Percentiles rank a stretch among this genome's conserved stretches.
phyloP scores from a whole-genome alignment of 2,797 vertebrate genomes.

The Valencia hispanica region DNA sequence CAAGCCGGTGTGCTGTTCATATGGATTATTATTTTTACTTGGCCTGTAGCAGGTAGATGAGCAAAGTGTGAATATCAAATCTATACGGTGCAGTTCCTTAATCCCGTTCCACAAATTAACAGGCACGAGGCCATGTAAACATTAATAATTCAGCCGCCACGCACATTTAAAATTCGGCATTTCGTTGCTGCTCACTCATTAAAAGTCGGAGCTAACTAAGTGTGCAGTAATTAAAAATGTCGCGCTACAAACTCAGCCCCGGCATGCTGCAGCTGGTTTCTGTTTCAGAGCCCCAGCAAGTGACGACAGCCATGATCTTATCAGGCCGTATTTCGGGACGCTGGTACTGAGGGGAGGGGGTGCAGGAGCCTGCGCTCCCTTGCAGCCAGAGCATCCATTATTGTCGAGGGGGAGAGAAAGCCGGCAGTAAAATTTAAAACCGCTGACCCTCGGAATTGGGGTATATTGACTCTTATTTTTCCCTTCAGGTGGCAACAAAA shows the following conservation, averaged over 20 bases:
- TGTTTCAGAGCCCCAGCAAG: conserved; percentile 7
- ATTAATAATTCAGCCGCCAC: conserved; percentile 12
- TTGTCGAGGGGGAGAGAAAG: conserved; percentile 45
- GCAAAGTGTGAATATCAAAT: conserved; percentile 17
- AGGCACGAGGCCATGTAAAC: background rate
- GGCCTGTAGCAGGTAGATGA: conserved; percentile 15
- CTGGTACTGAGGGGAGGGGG: conserved; percentile 53
- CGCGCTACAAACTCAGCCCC: background rate
- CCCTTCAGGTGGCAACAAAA: conserved; percentile 26
- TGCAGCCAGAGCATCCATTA: conserved; percentile 53
- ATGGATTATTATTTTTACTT: background rate
- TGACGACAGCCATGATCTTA: conserved; percentile 38
- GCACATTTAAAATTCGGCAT: conserved; percentile 7
- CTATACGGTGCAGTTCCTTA: background rate
- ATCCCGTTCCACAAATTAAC: conserved; percentile 17
- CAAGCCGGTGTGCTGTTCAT: background rate
- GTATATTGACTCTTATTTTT: conserved; percentile 55
- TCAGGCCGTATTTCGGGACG: conserved; percentile 58
- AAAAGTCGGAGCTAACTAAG: conserved; percentile 15
- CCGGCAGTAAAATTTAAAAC: conserved; percentile 60
- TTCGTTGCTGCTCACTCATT: conserved; percentile 21
- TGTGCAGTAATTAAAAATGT: conserved; percentile 22
- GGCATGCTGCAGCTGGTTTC: background rate
- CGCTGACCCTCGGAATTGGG: conserved; percentile 57
- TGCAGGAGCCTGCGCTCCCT: conserved; percentile 64